Conservation (phyloP, 2,113 vertebrate species). For the Sinocyclocheilus grahami region DNA sequence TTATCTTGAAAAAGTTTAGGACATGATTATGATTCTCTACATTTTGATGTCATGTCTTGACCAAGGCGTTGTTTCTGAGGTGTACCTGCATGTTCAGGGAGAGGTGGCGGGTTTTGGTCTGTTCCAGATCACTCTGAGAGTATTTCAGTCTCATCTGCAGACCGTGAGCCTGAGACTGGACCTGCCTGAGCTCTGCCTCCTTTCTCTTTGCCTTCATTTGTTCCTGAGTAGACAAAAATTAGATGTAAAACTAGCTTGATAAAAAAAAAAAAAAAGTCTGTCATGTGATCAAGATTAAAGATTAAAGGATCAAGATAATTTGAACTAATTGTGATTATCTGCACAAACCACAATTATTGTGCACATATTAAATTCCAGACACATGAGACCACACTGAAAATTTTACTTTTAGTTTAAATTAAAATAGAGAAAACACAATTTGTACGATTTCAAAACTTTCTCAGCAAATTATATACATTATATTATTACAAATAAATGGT, state of each 20-base stretch:
- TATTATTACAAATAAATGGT: too few relatives aligned
- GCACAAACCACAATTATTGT: neutral
- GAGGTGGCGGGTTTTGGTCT: slow-evolving; percentile 91
- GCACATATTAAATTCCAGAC: neutral
- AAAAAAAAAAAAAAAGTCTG: neutral
- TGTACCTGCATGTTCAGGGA: slow-evolving; percentile 91
- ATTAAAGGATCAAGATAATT: neutral
- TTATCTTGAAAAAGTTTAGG: neutral
- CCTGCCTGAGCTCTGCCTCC: slow-evolving; percentile 89
- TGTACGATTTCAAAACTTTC: too few relatives aligned
- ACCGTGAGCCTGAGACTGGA: slow-evolving; percentile 92
- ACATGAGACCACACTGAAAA: neutral
- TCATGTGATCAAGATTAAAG: neutral
- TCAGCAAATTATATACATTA: neutral
- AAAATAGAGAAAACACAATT: neutral
- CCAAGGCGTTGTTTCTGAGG: neutral
- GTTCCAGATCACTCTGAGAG: slow-evolving; percentile 90
- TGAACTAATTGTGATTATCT: neutral
- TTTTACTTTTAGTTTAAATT: neutral
- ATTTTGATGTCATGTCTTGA: neutral
- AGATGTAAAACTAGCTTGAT: neutral
- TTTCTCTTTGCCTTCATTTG: slow-evolving; percentile 94
- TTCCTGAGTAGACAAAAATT: slow-evolving; percentile 71
- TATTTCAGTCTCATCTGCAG: slow-evolving; percentile 93
- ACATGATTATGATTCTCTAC: neutral